Conservation (phyloP, 2,888 invertebrate species). For the Laothoe populi region DNA sequence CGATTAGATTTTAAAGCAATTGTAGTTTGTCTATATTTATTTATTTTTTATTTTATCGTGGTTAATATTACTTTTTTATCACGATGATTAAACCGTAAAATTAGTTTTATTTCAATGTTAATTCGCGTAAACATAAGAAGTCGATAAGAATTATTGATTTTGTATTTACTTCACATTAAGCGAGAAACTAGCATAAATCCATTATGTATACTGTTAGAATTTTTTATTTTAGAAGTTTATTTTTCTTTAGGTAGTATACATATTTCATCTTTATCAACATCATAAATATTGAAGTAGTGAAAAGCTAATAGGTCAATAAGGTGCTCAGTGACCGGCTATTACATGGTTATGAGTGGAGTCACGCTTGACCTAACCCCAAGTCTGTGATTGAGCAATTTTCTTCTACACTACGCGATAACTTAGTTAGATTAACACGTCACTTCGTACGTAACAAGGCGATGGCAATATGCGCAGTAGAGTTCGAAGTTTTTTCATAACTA, state of each 20-base stretch:
- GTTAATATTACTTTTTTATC: too few species aligned
- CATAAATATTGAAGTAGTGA: constrained; percentile 63
- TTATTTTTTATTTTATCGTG: too few species aligned
- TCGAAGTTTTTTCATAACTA: not conserved
- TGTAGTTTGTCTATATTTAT: too few species aligned
- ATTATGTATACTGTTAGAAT: not conserved
- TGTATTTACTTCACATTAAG: too few species aligned
- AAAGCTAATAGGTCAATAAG: constrained; percentile 65
- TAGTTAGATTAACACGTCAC: constrained; percentile 62
- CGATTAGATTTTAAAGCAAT: too few species aligned
- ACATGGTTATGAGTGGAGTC: constrained; percentile 62
- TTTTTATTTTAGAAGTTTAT: too few species aligned
- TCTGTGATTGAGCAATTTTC: constrained; percentile 70
- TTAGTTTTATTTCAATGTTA: too few species aligned
- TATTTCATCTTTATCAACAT: constrained; percentile 41
- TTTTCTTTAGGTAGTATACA: constrained; percentile 10
- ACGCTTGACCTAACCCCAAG: constrained; percentile 61
- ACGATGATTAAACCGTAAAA: too few species aligned
- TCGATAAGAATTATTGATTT: too few species aligned
- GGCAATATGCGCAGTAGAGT: constrained; percentile 8
- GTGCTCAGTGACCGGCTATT: constrained; percentile 56
- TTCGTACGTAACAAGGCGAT: constrained; percentile 34
- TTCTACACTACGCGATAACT: constrained; percentile 59
- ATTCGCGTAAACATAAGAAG: too few species aligned
- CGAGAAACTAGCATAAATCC: not conserved